phyloP scores from a whole-genome alignment of 2,797 vertebrate genomes.

The Hirundo rustica region DNA sequence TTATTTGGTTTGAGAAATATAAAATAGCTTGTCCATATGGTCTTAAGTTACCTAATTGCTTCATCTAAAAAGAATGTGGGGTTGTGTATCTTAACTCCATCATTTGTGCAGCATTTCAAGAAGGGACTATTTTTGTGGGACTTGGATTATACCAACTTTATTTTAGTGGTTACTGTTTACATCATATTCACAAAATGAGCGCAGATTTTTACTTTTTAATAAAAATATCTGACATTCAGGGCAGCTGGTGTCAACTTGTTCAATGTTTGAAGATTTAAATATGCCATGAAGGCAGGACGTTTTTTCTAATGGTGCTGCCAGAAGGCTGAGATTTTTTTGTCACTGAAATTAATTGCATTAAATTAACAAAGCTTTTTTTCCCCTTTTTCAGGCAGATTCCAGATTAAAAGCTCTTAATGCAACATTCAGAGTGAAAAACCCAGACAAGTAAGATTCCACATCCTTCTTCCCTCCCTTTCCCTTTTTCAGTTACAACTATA shows the following conservation, averaged over 20 bases:
- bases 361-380: slow-evolving; percentile 56
- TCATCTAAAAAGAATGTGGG: slow-evolving; percentile 65
- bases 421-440: slow-evolving; percentile 96
- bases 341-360: slow-evolving; percentile 48
- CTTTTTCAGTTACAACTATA: slow-evolving; percentile 64
- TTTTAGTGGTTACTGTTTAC: slow-evolving; percentile 7
- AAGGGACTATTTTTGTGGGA: slow-evolving; percentile 2
- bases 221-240: background rate
- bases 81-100: slow-evolving; percentile 45
- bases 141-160: slow-evolving; percentile 20
- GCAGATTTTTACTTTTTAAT: background rate
- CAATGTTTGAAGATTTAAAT: slow-evolving; percentile 36
- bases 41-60: slow-evolving; percentile 61
- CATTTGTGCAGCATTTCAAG: slow-evolving; percentile 29
- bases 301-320: slow-evolving; percentile 53
- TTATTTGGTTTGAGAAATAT: slow-evolving; percentile 63
- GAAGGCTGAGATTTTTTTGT: slow-evolving; percentile 60
- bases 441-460: slow-evolving; percentile 89
- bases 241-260: slow-evolving; percentile 13
- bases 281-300: background rate
- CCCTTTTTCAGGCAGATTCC: slow-evolving; percentile 89
- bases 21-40: slow-evolving; percentile 57
- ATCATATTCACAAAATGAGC: background rate
- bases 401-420: slow-evolving; percentile 94
- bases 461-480: slow-evolving; percentile 35